Evolutionary conservation across 2,797 vertebrate genomes (phyloP).

Genomic region (Neopelma chrysocephalum): DNA sequence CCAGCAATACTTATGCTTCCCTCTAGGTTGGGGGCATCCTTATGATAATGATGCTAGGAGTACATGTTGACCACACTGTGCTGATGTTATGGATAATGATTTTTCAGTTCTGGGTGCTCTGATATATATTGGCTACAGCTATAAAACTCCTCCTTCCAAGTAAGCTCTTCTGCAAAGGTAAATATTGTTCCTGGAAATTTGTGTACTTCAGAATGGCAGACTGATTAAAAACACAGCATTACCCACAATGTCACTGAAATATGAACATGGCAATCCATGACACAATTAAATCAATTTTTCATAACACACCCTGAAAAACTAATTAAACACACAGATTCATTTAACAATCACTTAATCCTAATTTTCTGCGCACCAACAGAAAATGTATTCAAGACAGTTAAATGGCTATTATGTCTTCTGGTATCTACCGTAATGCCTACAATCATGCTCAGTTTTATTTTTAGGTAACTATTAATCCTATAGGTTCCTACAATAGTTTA

Average conservation of each 20-base stretch:
- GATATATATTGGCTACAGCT: neutral
- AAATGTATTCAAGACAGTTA: neutral
- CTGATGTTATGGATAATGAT: neutral
- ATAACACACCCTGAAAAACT: neutral
- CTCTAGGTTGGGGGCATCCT: neutral
- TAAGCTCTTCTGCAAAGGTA: neutral
- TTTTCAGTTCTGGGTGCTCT: neutral
- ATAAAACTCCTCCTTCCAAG: neutral
- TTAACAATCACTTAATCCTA: neutral
- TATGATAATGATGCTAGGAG: neutral
- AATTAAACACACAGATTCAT: constrained; percentile 11
- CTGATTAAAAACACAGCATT: neutral
- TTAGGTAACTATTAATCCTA: neutral
- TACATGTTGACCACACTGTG: neutral
- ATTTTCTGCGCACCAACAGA: neutral
- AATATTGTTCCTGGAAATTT: neutral
- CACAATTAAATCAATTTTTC: neutral
- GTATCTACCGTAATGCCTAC: neutral
- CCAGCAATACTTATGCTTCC: neutral
- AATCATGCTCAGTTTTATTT: neutral
- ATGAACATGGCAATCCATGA: neutral
- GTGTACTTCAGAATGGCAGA: neutral
- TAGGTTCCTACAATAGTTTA: neutral
- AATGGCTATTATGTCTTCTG: neutral
- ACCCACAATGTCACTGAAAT: neutral